Percentiles rank a stretch among this genome's conserved stretches.
Conservation (phyloP, 2,888 invertebrate species). For the Baronia brevicornis region DNA sequence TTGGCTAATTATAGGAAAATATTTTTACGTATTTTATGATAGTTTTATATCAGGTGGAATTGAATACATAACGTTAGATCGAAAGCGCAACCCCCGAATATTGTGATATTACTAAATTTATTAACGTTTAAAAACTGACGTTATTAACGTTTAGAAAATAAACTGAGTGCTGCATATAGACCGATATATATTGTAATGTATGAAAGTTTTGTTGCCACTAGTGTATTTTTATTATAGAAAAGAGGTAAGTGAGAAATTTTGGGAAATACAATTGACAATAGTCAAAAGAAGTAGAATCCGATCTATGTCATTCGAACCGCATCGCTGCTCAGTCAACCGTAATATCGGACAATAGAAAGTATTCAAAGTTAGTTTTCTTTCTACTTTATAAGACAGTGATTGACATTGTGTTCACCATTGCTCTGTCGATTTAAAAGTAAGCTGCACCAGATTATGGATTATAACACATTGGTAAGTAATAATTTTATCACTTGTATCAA, state of each 20-base stretch:
- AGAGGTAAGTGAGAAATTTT: too few relatives aligned
- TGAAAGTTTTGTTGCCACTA: too few relatives aligned
- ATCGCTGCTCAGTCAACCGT: conserved; percentile 38
- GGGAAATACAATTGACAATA: too few relatives aligned
- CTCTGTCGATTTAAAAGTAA: conserved; percentile 26
- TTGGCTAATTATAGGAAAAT: too few relatives aligned
- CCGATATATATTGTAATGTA: too few relatives aligned
- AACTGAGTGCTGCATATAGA: too few relatives aligned
- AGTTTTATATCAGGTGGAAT: too few relatives aligned
- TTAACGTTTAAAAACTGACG: conserved; percentile 4
- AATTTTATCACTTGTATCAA: conserved; percentile 17
- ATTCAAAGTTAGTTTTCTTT: conserved; percentile 59
- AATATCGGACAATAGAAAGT: conserved; percentile 59
- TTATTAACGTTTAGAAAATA: conserved; percentile 3
- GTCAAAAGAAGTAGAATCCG: background rate
- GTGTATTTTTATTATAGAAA: too few relatives aligned
- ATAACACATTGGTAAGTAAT: conserved; percentile 47
- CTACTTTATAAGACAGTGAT: conserved; percentile 60
- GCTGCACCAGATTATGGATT: conserved; percentile 36
- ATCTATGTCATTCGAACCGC: conserved; percentile 19
- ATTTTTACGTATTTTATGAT: too few relatives aligned
- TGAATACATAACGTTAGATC: too few relatives aligned
- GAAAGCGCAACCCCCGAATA: too few relatives aligned
- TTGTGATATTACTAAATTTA: too few relatives aligned
- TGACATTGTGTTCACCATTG: conserved; percentile 39